Evolutionary conservation across 1,140 invertebrate genomes (phyloP), one percentile per base, ranked within the genome.

Genomic region (Tenebrio molitor): DNA sequence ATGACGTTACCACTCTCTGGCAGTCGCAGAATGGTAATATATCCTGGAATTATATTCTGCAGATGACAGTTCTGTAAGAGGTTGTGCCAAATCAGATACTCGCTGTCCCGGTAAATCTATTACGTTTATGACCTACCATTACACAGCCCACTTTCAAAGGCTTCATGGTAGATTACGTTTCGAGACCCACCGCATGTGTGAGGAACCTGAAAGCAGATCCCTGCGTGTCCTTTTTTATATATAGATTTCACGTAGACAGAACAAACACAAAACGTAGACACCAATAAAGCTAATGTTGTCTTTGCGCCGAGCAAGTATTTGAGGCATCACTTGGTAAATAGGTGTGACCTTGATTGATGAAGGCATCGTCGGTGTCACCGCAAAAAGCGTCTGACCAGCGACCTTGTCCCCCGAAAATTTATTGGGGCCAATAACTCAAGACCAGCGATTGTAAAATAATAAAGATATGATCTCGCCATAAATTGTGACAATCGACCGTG

Each of bases 51-150:
- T n/a, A 58, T 58, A 0, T 58, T 25, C 21, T 58, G 50, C 23
- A 25, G 50, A 58, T 58, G 50, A 58, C 50, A 58, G 50, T 58
- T 25, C 10, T 5, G 21, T n/a, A 29, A 50, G 50, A 58, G n/a
- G 23, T 58, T 25, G 50, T 58, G 50, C 50, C 50, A 58, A 58
- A 58, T 58, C 50, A 19, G 44, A 50, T 50, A 50, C 17, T 50
- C 44, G 15, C 17, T 21, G 44, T 50, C n/a, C 44, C 7, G n/a
- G n/a, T n/a, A 50, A 50, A 50, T 50, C 19, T 17, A 17, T 50
- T 21, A 50, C 44, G 23, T 58, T 58, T 58, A 58, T 58, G 50
- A 58, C 50, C 50, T 29, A 2, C 4, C 50, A 58, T 58, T 58
- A 29, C 8, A 25, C 50, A 25, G 29, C 23, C 50, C 21, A 25